Base-by-base conservation (phyloP, 2,888 invertebrate species). In the Elmis aenea region DNA sequence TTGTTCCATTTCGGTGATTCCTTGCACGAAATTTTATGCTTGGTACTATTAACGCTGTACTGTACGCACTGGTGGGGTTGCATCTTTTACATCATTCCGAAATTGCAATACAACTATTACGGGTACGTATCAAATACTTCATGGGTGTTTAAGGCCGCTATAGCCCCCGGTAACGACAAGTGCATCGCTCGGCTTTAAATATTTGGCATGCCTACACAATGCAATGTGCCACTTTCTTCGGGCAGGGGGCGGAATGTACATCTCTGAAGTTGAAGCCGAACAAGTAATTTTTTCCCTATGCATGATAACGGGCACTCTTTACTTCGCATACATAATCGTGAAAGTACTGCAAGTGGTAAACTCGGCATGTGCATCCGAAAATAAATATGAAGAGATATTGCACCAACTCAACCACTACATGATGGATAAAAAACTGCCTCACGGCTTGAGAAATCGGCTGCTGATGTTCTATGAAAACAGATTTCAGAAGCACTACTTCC, bases 321-420 rank as follows among this genome's bases (percentile, higher is more conserved):
- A 56, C n/a, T 59, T 46, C 33, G 51, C 55, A 1, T 50, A 57
- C 9, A 44, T 54, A 13, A 39, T 61, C 2, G 67, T 62, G 2
- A 53, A 61, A 41, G 40, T 67, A 6, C 41, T 67, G 13, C 58
- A 59, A 49, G 57, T 63, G 46, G 48, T 8, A 48, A 52, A 34
- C 50, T 50, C 45, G 42, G 55, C 31, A 41, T 50, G 45, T 23
- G 42, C 58, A 2, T 58, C 68, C 1, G 56, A 64, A 41, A 57
- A 54, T 2, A 69, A 70, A 42, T 71, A 66, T 34, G 58, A 65
- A 33, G 65, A 66, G 40, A 57, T 68, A 4, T 58, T 69, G 29
- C 61, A 65, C 37, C 68, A 71, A 51, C 42, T 71, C 8, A 42
- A 51, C 1, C 66, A 68, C 15, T 72, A 68, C 38, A 58, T 66